These are phyloP conservation scores for Hydriomena furcata DNA, from an alignment of 2,888 invertebrate species.

Conservation along the genomic window DNA sequence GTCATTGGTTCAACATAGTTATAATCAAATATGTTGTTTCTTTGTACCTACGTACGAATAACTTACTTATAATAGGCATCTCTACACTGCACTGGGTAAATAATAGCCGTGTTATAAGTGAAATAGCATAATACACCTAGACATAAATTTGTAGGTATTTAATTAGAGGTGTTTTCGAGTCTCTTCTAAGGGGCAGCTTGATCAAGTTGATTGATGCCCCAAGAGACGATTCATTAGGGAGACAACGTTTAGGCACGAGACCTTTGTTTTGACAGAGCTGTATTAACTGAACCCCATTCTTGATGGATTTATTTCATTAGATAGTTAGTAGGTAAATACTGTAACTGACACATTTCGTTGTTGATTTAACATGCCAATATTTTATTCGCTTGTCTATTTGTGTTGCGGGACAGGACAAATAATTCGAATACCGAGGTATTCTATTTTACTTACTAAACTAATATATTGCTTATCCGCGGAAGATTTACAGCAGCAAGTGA, in stretches of 20 bases:
- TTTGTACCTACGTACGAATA: no score
- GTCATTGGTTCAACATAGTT: no score
- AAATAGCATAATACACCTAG: no score
- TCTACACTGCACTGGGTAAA: no score
- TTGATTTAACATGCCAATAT: neutral
- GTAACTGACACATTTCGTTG: no score
- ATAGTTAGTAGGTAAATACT: no score
- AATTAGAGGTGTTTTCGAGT: conserved; percentile 43
- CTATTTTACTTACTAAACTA: conserved; percentile 48
- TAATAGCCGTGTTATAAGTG: no score
- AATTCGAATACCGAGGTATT: conserved; percentile 13
- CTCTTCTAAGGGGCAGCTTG: conserved; percentile 39
- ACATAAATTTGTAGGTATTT: conserved; percentile 8
- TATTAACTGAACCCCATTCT: conserved; percentile 29
- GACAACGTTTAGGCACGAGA: conserved; percentile 42
- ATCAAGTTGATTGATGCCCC: conserved; percentile 54
- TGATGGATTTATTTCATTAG: conserved; percentile 25
- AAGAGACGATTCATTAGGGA: conserved; percentile 46
- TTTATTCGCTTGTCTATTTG: conserved; percentile 13
- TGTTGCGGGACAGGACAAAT: conserved; percentile 17
- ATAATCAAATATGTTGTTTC: no score
- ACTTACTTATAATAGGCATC: no score
- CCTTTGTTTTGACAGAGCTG: conserved; percentile 28
- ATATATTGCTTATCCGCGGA: conserved; percentile 57
- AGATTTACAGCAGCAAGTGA: conserved; percentile 58